Conservation (phyloP, 2,888 invertebrate species). For the Muschampia plurimacula region DNA sequence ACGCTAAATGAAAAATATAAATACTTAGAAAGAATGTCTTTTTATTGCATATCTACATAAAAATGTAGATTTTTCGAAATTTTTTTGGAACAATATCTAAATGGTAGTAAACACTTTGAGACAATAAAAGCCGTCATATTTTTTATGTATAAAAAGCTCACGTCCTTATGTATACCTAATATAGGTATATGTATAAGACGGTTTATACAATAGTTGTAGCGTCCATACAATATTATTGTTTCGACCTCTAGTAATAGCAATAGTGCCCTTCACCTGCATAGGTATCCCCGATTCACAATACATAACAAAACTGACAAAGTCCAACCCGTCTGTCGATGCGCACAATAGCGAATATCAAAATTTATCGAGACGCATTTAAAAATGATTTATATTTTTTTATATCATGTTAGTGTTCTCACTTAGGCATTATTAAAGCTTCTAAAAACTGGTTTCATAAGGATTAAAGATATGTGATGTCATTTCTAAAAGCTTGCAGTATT, state of each 20-base stretch:
- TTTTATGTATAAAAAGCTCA: neutral
- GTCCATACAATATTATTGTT: conserved; percentile 2
- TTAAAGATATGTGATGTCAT: neutral
- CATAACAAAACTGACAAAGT: neutral
- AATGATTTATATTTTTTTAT: neutral
- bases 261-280: neutral
- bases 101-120: neutral
- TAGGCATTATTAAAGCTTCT: neutral
- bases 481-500: too few species aligned
- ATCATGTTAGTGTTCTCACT: neutral
- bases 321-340: neutral
- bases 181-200: neutral
- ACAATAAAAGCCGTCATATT: neutral
- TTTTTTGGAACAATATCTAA: too few species aligned
- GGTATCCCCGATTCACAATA: neutral
- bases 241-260: conserved; percentile 11
- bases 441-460: neutral
- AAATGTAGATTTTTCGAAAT: too few species aligned
- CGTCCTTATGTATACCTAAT: neutral
- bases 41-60: too few species aligned
- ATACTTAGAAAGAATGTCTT: too few species aligned
- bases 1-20: too few species aligned
- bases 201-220: neutral
- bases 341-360: neutral
- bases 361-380: neutral